Evolutionary conservation across 2,113 vertebrate genomes (phyloP), one percentile per base, ranked within the genome.

Genomic region (Rhinoptilus africanus): DNA sequence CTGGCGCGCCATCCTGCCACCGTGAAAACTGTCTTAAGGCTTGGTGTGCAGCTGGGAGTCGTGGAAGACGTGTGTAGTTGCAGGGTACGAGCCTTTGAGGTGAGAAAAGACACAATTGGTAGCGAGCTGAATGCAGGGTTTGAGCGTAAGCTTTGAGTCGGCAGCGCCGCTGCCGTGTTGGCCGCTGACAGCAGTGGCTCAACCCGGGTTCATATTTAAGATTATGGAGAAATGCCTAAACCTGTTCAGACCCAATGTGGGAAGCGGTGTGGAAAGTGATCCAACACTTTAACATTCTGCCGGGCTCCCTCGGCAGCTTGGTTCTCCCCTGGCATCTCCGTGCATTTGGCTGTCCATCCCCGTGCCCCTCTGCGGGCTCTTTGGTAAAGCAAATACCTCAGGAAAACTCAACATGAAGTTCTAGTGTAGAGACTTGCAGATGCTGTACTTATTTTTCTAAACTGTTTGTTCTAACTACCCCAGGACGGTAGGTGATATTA

Each of bases 321-420:
- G 59, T 77, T 95, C 87, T 75, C 18, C 54, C 53, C 21, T 0
- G 3, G 57, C 4, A 1, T 95, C 92, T 64, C 87, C 19, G 23
- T 4, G 8, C 23, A 2, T 94, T 90, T 69, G 88, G 81, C 60
- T 50, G 63, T 88, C 71, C 5, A 1, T 75, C 35, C 41, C 72
- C 0, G 0, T 91, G 59, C 67, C n/a, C 72, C 69, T 4, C 4
- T n/a, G 3, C 8, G n/a, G 71, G 62, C 94, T 78, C 66, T 73
- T 75, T 0, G 12, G 87, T 85, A 92, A 96, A 96, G 88, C 88
- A 92, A 91, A 96, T 96, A 98, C 93, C 97, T 98, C 97, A 97
- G 97, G 97, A 97, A 97, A 96, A 97, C 69, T 89, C 68, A 72
- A 22, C 93, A 34, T 88, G 92, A 93, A 90, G 88, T 93, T 97